A percentile compares a stretch with the other conserved stretches of the same genome.
Evolutionary conservation across 2,888 invertebrate species (phyloP).

Genomic region (Iphiclides podalirius): DNA sequence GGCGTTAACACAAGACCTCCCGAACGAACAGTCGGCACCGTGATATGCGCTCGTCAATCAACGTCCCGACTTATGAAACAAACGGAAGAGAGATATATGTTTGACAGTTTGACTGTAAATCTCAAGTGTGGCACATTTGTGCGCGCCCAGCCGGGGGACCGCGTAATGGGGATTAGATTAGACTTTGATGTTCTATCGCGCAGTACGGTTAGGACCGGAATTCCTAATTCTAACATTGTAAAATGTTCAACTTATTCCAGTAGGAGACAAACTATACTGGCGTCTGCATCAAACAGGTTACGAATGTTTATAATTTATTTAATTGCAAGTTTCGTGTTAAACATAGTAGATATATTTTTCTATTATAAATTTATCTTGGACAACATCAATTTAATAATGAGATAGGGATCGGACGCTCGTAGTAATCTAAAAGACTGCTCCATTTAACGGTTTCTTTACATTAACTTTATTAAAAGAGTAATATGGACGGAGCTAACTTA

Average conservation of each 20-base stretch:
- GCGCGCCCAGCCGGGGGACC: neutral
- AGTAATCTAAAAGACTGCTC: slow-evolving; percentile 8
- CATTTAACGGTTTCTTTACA: slow-evolving; percentile 30
- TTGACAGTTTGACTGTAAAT: slow-evolving; percentile 48
- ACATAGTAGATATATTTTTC: no score
- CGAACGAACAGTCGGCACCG: slow-evolving; percentile 31
- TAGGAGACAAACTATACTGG: no score
- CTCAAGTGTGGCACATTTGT: slow-evolving; percentile 30
- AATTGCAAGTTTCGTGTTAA: no score
- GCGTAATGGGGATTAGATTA: neutral
- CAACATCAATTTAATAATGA: slow-evolving; percentile 14
- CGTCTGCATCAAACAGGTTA: no score
- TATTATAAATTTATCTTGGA: no score
- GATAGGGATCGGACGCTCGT: neutral
- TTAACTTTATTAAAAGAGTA: slow-evolving; percentile 47
- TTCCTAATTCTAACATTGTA: neutral
- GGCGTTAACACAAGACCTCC: no score
- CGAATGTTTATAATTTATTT: no score
- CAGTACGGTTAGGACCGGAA: neutral
- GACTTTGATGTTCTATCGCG: neutral
- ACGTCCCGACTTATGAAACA: slow-evolving; percentile 62
- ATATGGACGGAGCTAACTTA: slow-evolving; percentile 49
- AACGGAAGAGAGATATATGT: slow-evolving; percentile 55
- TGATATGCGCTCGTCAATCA: slow-evolving; percentile 53
- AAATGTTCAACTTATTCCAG: neutral